Evolutionary conservation across 2,797 vertebrate species (phyloP), one percentile per base, ranked within the genome.

Genomic region (Dendrocincla tyrannina): DNA sequence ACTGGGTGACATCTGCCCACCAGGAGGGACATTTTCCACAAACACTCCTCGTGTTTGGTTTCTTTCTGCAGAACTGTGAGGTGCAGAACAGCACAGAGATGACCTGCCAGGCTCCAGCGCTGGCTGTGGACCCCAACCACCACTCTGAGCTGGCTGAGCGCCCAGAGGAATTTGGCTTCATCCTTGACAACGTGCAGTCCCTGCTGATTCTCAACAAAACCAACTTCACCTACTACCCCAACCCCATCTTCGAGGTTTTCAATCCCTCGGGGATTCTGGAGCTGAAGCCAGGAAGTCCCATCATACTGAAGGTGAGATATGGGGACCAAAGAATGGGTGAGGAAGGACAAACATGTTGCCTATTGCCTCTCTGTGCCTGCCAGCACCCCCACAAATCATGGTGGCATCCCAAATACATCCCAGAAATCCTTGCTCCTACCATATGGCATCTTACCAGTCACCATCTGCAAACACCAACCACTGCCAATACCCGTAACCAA

Each of bases 141-240:
- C 98, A 98, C 32, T 97, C 98, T 1, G 98, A 99, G 60, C 96
- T 98, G 1, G 98, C 98, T 0, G 99, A 99, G 85, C 98, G 98
- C 33, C 99, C 99, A 0, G 98, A 99, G 37, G 99, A 99, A 97
- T 99, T 99, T 46, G 99, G 99, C 89, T 99, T 99, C 92, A 99
- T 99, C 95, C 97, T 99, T 92, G 99, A 99, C 81, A 99, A 99
- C 0, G 99, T 99, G 44, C 98, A 99, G 92, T 98, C 98, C 10
- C 97, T 99, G 83, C 98, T 99, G 85, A 98, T 99, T 12, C 99
- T 99, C 95, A 99, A 99, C 97, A 99, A 97, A 98, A 99, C 98
- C 94, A 99, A 98, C 96, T 99, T 99, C 79, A 98, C 99, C 91
- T 99, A 99, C 96, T 99, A 99, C 56, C 99, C 99, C 35, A 99